phyloP scores from a whole-genome alignment of 1,140 invertebrate genomes.

The Euwallacea similis region DNA sequence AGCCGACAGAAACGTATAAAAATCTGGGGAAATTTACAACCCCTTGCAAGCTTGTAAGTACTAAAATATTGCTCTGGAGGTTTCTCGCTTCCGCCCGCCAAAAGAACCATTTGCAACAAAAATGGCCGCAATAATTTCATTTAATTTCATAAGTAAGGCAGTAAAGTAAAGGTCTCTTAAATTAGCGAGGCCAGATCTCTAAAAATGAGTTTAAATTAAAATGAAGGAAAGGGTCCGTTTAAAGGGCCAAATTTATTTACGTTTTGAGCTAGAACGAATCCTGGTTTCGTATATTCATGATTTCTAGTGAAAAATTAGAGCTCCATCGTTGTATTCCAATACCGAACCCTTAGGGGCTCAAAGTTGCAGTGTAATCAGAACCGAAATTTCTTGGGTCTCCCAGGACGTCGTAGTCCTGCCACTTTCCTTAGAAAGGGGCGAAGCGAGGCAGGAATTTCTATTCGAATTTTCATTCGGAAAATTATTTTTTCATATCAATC shows the following conservation, averaged over 20 bases:
- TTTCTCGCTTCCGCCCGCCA: constrained; percentile 21
- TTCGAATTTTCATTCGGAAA: not conserved
- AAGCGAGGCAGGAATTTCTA: not conserved
- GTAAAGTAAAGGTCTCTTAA: constrained; percentile 30
- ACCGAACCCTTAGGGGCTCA: not conserved
- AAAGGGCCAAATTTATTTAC: not conserved
- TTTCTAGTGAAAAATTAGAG: not conserved
- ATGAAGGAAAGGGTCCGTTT: constrained; percentile 14
- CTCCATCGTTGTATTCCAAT: not conserved
- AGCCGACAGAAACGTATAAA: constrained; percentile 16
- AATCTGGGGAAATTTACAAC: constrained; percentile 26
- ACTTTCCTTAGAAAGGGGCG: not conserved
- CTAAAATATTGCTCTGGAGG: constrained; percentile 28
- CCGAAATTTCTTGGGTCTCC: not conserved
- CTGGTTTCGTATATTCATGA: not conserved
- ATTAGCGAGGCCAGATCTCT: constrained; percentile 15
- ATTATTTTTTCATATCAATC: not conserved
- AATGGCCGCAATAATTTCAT: constrained; percentile 31
- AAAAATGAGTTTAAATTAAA: constrained; percentile 21
- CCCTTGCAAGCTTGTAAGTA: constrained; percentile 29
- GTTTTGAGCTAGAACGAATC: not conserved
- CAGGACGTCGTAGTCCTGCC: not conserved
- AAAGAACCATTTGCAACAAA: constrained; percentile 32
- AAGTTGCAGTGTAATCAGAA: not conserved
- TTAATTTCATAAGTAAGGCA: constrained; percentile 31